Base-by-base conservation (phyloP, 2,113 vertebrate species). In the Chaenocephalus aceratus region DNA sequence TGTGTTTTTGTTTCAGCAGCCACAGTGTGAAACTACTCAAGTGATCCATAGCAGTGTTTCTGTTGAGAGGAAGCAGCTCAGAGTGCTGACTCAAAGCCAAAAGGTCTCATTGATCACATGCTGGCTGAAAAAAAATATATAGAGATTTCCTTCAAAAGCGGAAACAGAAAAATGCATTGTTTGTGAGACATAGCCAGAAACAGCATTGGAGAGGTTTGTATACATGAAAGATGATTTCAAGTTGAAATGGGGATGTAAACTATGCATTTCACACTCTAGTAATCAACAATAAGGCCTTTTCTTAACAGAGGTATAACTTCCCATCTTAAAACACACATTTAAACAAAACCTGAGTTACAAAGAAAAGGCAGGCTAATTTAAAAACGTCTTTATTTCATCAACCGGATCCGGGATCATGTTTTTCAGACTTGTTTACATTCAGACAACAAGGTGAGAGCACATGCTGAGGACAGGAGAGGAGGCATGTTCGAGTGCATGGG, bases 381-480 rank as follows among this genome's bases (percentile, higher is more conserved):
- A 91, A 94, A 93, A 93, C 70, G 6, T 84, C 53, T 92, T 91
- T 91, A 89, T 92, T 91, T 86, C 16, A 80, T 85, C 73, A 68
- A 54, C 73, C 48, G 48, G 63, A 84, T 84, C 83, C 76, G 52
- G 73, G 75, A 88, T 58, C 64, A 34, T 64, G 53, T 85, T 83
- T 41, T 88, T 90, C 75, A 86, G 58, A 85, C 88, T 89, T 44
- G 65, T 78, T 90, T 91, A 91, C 92, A 93, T 93, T 94, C 92
- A 89, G 82, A 91, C 85, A 81, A 91, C 86, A 77, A 63, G 82
- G 82, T 83, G 88, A 85, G 84, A 87, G 84, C 91, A 92, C 90
- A 93, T 90, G 92, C 90, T 92, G 91, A 87, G 85, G 87, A 86
- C 66, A 70, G 71, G 54, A 84, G 65, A 87, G 79, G 87, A 90